phyloP scores from a whole-genome alignment of 2,888 invertebrate species.

The Xanthorhoe designata region DNA sequence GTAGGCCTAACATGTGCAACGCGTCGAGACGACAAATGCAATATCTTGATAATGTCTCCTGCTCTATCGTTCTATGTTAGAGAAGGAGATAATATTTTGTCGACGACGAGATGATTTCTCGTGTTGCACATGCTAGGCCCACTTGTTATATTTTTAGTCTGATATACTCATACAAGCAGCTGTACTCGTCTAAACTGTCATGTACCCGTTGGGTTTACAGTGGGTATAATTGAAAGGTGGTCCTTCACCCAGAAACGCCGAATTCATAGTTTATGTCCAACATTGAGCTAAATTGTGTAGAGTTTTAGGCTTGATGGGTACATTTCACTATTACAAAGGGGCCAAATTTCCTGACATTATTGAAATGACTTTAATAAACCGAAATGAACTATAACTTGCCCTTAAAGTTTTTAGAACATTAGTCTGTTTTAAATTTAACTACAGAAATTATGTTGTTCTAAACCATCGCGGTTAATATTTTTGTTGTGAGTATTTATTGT shows the following conservation, averaged over 20 bases:
- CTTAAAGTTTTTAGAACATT: background rate
- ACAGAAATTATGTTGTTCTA: too few relatives aligned
- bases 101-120: too few relatives aligned
- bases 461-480: too few relatives aligned
- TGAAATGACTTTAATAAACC: conserved; percentile 10
- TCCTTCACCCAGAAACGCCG: conserved; percentile 30
- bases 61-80: too few relatives aligned
- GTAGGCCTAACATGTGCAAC: too few relatives aligned
- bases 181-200: conserved; percentile 14
- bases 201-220: conserved; percentile 38
- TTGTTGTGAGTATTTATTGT: too few relatives aligned
- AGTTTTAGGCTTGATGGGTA: conserved; percentile 21
- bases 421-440: background rate
- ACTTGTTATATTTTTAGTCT: too few relatives aligned
- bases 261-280: conserved; percentile 47
- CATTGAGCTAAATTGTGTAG: conserved; percentile 31
- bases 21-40: too few relatives aligned
- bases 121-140: too few relatives aligned
- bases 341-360: conserved; percentile 11
- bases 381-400: conserved; percentile 1
- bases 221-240: conserved; percentile 43
- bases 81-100: too few relatives aligned
- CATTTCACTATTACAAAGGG: conserved; percentile 19
- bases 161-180: background rate
- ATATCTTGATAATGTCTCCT: too few relatives aligned